Evolutionary conservation across 2,888 invertebrate genomes (phyloP).

Genomic region (Drosophila siamana): DNA sequence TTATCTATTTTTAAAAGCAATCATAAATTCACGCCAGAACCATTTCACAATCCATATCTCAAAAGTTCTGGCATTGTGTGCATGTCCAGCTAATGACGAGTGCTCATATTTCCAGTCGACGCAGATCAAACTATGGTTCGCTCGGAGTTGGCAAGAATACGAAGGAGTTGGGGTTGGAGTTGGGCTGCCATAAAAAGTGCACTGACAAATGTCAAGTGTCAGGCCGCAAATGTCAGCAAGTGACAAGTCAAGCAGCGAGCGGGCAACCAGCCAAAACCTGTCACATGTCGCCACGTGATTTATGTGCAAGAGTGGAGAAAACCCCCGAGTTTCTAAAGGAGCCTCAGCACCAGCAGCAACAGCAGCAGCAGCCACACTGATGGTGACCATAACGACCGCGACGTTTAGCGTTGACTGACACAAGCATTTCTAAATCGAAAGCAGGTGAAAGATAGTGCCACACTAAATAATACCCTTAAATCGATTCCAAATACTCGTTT

Average conservation of each 20-base stretch:
- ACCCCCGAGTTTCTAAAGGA: conserved; percentile 9
- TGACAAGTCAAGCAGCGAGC: conserved; percentile 65
- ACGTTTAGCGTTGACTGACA: conserved; percentile 47
- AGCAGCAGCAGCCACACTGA: conserved; percentile 22
- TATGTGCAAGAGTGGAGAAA: conserved; percentile 47
- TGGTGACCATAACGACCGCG: conserved; percentile 42
- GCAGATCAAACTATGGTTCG: conserved; percentile 26
- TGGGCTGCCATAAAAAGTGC: conserved; percentile 26
- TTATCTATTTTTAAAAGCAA: not conserved
- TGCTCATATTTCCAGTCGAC: conserved; percentile 51
- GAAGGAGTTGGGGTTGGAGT: not conserved
- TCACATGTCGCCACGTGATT: conserved; percentile 68
- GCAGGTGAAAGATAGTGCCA: too few species aligned
- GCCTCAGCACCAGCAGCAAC: conserved; percentile 18
- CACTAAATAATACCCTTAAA: not conserved
- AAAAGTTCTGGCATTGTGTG: conserved; percentile 34
- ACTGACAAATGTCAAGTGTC: conserved; percentile 71
- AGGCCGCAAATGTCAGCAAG: conserved; percentile 73
- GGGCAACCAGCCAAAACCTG: conserved; percentile 68
- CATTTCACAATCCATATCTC: conserved; percentile 11
- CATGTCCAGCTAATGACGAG: conserved; percentile 48
- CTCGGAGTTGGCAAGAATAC: conserved; percentile 20
- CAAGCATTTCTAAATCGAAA: conserved; percentile 38
- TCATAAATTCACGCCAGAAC: conserved; percentile 28
- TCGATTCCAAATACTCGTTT: not conserved